Base-by-base conservation (phyloP, 2,888 invertebrate genomes). In the Sphaerophoria rueppellii region DNA sequence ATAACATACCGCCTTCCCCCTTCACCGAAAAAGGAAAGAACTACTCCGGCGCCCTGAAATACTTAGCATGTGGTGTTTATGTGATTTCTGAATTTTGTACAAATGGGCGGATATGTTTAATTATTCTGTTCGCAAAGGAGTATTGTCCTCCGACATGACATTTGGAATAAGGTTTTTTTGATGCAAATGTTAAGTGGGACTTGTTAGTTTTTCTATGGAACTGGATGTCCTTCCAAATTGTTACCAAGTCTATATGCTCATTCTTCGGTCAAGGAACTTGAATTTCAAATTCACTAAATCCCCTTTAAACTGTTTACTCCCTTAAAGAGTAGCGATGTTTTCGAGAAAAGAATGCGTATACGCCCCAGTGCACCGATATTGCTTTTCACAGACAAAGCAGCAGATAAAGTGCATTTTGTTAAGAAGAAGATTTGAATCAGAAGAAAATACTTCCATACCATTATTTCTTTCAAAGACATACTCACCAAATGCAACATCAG, bases 21-120 rank as follows among this genome's bases (percentile, higher is more conserved):
- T n/a, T n/a, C n/a, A 37, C 14, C 57, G 9, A 43, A 43, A 4
- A 4, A 43, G 7, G 34, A 32, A 46, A 48, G 40, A 60, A 24
- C 60, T 24, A 52, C 24, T 11, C 11, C 46, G 14, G 70, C 43
- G 61, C 24, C 2, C 24, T 24, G 24, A 24, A 24, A 24, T 2
- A 24, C 24, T 37, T 24, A 6, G 6, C 34, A 3, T 46, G 34
- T 78, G 78, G 54, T 70, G 63, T 82, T 79, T 71, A 73, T 16
- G 57, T 46, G 58, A 65, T 35, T 37, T 67, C 12, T 65, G 70
- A 58, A 78, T 74, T 79, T 74, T 67, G 67, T 46, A 79, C 55
- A 37, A 54, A 54, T 58, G 7, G 7, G 32, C 37, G 12, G 40
- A 40, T 14, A 40, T 54, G 54, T 67, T 67, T 67, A 67, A 54